Conservation (phyloP, 2,113 vertebrate species). For the Theropithecus gelada region DNA sequence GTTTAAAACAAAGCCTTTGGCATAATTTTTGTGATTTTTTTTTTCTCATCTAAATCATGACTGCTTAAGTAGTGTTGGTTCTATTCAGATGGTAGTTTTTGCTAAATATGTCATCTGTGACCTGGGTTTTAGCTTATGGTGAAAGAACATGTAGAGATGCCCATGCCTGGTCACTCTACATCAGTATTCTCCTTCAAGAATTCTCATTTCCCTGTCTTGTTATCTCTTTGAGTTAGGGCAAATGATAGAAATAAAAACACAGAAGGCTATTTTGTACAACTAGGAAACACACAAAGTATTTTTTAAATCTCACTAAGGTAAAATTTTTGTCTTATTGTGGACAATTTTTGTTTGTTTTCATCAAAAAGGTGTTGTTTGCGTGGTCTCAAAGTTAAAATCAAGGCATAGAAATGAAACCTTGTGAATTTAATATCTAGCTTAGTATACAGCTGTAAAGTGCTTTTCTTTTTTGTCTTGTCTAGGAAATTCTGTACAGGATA, state of each 20-base stretch:
- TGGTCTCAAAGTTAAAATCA: constrained; percentile 19
- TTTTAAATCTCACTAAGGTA: neutral
- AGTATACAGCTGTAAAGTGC: neutral
- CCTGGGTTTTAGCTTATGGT: neutral
- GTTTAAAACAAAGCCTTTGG: neutral
- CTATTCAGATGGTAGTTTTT: neutral
- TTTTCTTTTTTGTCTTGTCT: neutral
- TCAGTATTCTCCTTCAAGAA: neutral
- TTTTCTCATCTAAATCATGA: neutral
- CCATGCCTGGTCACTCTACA: neutral
- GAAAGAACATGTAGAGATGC: neutral
- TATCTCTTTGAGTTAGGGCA: neutral
- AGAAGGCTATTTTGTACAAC: neutral
- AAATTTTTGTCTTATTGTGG: neutral
- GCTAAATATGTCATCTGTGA: neutral
- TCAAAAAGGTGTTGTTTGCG: neutral
- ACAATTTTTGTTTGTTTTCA: neutral
- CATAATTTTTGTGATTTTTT: neutral
- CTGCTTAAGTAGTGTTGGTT: neutral
- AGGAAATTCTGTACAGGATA: neutral
- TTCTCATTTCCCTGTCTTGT: neutral
- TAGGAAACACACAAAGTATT: neutral
- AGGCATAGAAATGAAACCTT: neutral
- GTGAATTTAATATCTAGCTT: neutral
- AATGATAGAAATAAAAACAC: neutral